phyloP scores from a whole-genome alignment of 2,113 vertebrate species.

The Notechis scutatus region DNA sequence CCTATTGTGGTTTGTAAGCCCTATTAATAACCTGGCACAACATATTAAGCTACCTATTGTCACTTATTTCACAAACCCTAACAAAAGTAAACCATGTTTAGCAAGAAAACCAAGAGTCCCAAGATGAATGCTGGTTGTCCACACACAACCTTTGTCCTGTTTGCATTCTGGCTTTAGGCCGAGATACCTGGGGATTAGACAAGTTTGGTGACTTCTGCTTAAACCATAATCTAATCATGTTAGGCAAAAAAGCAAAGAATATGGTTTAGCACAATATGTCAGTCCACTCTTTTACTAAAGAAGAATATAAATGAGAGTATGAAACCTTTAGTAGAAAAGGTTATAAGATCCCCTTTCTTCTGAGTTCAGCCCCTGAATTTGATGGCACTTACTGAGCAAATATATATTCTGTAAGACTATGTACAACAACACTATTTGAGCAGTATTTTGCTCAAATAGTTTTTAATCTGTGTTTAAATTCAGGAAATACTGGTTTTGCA shows the following conservation, averaged over 20 bases:
- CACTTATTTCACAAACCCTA: background rate
- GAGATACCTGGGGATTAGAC: background rate
- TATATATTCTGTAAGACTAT: background rate
- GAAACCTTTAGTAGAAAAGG: background rate
- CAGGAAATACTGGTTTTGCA: constrained; percentile 14
- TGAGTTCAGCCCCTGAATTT: background rate
- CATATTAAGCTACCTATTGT: background rate
- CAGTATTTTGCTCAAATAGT: background rate
- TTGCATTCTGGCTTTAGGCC: background rate
- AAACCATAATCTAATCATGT: background rate
- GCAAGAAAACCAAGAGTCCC: background rate
- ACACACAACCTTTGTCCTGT: background rate
- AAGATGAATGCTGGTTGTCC: background rate
- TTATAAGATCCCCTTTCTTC: background rate
- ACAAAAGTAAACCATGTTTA: background rate
- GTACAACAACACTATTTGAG: background rate
- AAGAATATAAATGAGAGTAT: background rate
- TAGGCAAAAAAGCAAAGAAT: background rate
- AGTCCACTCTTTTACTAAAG: background rate
- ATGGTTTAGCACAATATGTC: background rate
- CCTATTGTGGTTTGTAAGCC: background rate
- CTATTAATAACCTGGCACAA: background rate
- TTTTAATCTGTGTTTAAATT: background rate
- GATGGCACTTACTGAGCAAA: background rate
- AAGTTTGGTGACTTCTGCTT: background rate